Evolutionary conservation across 2,113 vertebrate genomes (phyloP).

Genomic region (Fulica atra): DNA sequence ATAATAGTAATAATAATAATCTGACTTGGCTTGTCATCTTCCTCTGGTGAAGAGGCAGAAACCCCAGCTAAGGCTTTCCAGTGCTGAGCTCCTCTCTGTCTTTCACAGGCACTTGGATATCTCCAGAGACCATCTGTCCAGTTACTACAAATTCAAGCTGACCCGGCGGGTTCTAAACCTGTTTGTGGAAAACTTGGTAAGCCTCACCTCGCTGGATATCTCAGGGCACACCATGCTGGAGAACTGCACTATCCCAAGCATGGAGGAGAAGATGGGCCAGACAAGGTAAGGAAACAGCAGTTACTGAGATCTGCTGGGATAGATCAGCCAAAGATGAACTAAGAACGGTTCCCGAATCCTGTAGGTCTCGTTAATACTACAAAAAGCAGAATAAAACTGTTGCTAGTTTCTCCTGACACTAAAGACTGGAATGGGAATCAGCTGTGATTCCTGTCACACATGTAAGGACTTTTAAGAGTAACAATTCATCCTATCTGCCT

Average conservation of each 20-base stretch:
- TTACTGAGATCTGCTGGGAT: neutral
- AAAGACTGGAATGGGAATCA: neutral
- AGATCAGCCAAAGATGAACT: neutral
- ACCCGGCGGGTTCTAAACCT: slow-evolving; percentile 89
- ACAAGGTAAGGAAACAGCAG: slow-evolving; percentile 80
- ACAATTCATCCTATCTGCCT: neutral
- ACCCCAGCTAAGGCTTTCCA: neutral
- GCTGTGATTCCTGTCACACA: neutral
- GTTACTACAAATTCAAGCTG: slow-evolving; percentile 92
- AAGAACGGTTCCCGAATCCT: neutral
- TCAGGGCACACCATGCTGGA: slow-evolving; percentile 95
- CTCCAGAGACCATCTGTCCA: slow-evolving; percentile 88
- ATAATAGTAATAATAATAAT: neutral
- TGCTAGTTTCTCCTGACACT: neutral
- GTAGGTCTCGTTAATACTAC: neutral
- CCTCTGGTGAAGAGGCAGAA: neutral
- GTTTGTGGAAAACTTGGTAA: slow-evolving; percentile 87
- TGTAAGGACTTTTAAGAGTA: neutral
- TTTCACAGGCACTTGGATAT: slow-evolving; percentile 89
- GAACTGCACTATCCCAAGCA: slow-evolving; percentile 90
- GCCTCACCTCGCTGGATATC: slow-evolving; percentile 92
- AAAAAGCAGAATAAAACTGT: neutral
- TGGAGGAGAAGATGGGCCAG: slow-evolving; percentile 92
- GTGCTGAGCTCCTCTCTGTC: slow-evolving; percentile 20
- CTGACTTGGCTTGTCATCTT: neutral